phyloP scores from a whole-genome alignment of 2,113 vertebrate genomes.

The Sciurus niger region DNA sequence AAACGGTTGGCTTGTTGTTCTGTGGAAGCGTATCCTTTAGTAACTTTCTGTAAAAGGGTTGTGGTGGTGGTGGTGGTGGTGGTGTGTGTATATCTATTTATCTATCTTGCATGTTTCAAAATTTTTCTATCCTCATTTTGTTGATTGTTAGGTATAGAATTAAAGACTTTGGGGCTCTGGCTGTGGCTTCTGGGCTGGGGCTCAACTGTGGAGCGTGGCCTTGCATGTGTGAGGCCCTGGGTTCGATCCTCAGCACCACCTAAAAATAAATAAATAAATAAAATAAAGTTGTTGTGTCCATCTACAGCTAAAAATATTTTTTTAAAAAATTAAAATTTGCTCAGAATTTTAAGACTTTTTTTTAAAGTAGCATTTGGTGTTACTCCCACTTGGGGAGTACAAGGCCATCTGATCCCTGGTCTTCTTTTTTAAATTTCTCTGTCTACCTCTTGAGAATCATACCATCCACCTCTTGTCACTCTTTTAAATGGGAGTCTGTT shows the following conservation, averaged over 20 bases:
- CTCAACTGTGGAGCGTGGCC: too few relatives aligned
- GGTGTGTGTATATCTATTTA: background rate
- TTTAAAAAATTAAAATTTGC: background rate
- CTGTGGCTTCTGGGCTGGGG: too few relatives aligned
- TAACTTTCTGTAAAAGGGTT: constrained; percentile 16
- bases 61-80: too few relatives aligned
- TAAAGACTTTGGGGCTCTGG: background rate
- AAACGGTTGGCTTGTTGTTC: background rate
- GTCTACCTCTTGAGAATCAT: background rate
- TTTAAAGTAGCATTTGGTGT: background rate
- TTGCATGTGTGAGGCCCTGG: too few relatives aligned
- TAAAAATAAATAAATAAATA: too few relatives aligned
- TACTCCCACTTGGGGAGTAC: background rate
- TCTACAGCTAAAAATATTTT: too few relatives aligned
- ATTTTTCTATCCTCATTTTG: background rate
- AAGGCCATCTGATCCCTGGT: background rate
- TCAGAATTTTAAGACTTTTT: background rate
- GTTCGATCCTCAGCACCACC: too few relatives aligned
- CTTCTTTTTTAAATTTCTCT: background rate
- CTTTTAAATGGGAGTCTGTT: background rate
- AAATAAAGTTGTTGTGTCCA: too few relatives aligned
- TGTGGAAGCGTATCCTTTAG: background rate
- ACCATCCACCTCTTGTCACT: too few relatives aligned
- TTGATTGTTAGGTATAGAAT: background rate
- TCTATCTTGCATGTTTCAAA: background rate